Evolutionary conservation across 1,140 invertebrate species (phyloP).

Genomic region (Drosophila nannoptera): DNA sequence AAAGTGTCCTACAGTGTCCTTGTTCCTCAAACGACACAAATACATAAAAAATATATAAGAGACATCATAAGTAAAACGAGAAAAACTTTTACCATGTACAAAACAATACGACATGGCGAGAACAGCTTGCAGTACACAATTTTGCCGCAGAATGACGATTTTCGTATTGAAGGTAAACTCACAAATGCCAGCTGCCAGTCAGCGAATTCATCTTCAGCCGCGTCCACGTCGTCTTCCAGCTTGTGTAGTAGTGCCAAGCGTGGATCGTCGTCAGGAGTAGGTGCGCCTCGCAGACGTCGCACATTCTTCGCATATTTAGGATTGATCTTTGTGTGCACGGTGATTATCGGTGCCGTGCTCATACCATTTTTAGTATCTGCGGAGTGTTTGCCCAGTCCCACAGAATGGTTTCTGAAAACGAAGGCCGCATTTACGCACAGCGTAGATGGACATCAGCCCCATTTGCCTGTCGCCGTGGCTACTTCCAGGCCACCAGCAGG

Average conservation of each 20-base stretch:
- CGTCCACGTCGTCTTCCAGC: slow-evolving; percentile 11
- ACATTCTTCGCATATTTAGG: slow-evolving; percentile 77
- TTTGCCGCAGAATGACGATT: slow-evolving; percentile 85
- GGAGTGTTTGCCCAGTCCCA: slow-evolving; percentile 73
- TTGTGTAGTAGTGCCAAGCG: slow-evolving; percentile 26
- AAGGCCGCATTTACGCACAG: slow-evolving; percentile 66
- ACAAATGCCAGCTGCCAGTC: slow-evolving; percentile 48
- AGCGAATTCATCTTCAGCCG: slow-evolving; percentile 19
- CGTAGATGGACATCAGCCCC: slow-evolving; percentile 5
- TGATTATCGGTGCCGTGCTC: slow-evolving; percentile 73
- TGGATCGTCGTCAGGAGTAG: neutral
- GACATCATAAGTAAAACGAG: neutral
- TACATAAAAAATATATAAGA: slow-evolving; percentile 9
- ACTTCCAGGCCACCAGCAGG: slow-evolving; percentile 6
- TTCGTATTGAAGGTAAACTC: slow-evolving; percentile 82
- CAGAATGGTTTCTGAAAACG: slow-evolving; percentile 79
- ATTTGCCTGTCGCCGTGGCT: neutral
- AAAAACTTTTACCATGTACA: slow-evolving; percentile 82
- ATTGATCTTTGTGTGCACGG: slow-evolving; percentile 74
- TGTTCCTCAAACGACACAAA: slow-evolving; percentile 1
- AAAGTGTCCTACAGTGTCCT: slow-evolving; percentile 25
- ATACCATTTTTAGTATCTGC: slow-evolving; percentile 75
- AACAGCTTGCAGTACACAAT: slow-evolving; percentile 87
- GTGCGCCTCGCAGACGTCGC: slow-evolving; percentile 48
- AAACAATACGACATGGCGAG: slow-evolving; percentile 86